Percentiles rank a stretch among this genome's conserved stretches.
These are phyloP conservation scores for Protodeltote pygarga DNA, from an alignment of 2,888 invertebrate genomes.

Conservation along the genomic window DNA sequence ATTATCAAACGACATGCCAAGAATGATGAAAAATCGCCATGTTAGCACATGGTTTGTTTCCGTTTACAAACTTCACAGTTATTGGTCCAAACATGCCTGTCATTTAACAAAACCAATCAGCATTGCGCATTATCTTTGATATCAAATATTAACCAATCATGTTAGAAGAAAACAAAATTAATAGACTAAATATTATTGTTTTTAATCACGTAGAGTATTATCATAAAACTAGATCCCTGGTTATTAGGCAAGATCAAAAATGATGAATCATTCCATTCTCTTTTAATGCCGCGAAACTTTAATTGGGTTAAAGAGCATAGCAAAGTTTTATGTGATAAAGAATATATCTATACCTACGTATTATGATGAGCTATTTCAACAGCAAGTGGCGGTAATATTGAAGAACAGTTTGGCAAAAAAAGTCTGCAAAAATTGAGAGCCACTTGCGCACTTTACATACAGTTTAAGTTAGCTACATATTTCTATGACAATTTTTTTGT, in stretches of 20 bases:
- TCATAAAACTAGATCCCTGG: neutral
- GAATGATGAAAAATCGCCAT: constrained; percentile 84
- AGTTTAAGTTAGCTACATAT: too few relatives aligned
- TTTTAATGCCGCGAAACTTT: neutral
- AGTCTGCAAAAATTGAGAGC: too few relatives aligned
- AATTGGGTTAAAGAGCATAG: too few relatives aligned
- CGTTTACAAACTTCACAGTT: constrained; percentile 60
- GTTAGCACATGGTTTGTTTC: constrained; percentile 84
- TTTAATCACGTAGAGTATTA: neutral
- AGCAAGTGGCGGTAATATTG: too few relatives aligned
- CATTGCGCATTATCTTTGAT: constrained; percentile 16
- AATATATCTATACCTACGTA: too few relatives aligned
- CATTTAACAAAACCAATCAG: constrained; percentile 32
- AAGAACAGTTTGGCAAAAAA: too few relatives aligned
- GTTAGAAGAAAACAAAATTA: constrained; percentile 40
- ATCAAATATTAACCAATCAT: constrained; percentile 23
- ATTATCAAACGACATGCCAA: constrained; percentile 76
- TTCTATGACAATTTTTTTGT: too few relatives aligned
- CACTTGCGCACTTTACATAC: too few relatives aligned
- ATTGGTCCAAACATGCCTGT: constrained; percentile 34
- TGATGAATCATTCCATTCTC: neutral
- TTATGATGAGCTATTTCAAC: too few relatives aligned
- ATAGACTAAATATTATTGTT: constrained; percentile 23
- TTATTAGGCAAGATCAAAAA: constrained; percentile 1
- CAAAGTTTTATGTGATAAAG: too few relatives aligned